Evolutionary conservation across 2,797 vertebrate species (phyloP), one percentile per base, ranked within the genome.

Genomic region (Mastacembelus armatus): DNA sequence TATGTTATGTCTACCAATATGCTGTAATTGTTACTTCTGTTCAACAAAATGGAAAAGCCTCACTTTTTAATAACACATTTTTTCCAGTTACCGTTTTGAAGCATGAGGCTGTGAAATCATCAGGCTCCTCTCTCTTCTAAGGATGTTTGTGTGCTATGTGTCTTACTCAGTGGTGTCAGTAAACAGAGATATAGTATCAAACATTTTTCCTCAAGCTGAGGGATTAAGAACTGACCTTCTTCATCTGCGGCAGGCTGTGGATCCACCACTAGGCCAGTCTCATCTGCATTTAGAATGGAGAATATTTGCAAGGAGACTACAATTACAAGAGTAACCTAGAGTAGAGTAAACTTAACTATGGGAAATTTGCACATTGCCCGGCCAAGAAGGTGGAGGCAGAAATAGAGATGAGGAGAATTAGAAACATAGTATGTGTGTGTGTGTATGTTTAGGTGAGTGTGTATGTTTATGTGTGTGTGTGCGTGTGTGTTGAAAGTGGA

Each of bases 261-360:
- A 74, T 98, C 97, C 91, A 95, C 83, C 22, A 92, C 92, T 0
- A 95, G 92, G 63, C 94, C 94, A 33, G 94, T 92, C 88, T 98
- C 96, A 96, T 98, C 97, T 99, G 96, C 95, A 94, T 97, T 96
- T 94, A 98, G 95, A 98, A 96, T 95, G 94, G 96, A 98, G 94
- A 97, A 98, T 94, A 96, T 97, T 97, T 96, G 96, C 95, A 97
- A 95, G 94, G 96, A 98, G 95, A 98, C 97, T 97, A 97, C 96
- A 95, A 96, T 98, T 96, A 96, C 91, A 84, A 96, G 88, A 95
- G 94, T 94, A 93, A 96, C 91, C 83, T 90, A 94, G 86, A 94
- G 93, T 86, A 94, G 81, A 93, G 89, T 70, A 90, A 69, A 88
- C 82, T 86, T 80, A 6, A 85, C 82, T 1, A 64, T 80, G 32